These are phyloP conservation scores for Tetragonula carbonaria DNA, from an alignment of 2,888 invertebrate genomes.

Conservation along the genomic window DNA sequence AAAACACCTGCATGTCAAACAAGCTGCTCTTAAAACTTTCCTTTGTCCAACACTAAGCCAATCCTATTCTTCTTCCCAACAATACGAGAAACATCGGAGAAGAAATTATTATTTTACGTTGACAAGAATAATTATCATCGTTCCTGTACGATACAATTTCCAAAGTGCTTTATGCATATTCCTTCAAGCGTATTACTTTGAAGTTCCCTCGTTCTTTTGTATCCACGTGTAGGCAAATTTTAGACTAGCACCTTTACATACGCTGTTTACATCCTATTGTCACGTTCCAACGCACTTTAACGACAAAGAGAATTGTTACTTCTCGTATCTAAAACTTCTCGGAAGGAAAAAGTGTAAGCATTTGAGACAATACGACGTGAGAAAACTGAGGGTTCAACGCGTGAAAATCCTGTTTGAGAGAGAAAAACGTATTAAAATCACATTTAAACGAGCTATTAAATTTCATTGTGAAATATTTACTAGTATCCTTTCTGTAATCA, in stretches of 20 bases:
- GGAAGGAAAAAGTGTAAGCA: neutral
- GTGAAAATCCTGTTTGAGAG: neutral
- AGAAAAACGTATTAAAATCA: neutral
- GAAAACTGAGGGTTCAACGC: neutral
- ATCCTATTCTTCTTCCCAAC: neutral
- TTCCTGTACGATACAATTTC: neutral
- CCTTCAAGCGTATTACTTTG: slow-evolving; percentile 14
- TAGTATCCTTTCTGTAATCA: neutral
- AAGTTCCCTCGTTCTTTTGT: slow-evolving; percentile 3
- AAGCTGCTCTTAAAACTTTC: neutral
- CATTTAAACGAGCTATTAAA: neutral
- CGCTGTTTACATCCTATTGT: slow-evolving; percentile 1
- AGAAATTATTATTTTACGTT: neutral
- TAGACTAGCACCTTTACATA: neutral
- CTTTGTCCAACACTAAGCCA: neutral
- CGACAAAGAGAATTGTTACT: slow-evolving; percentile 1
- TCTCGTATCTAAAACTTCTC: neutral
- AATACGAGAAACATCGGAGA: neutral
- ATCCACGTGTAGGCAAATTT: slow-evolving; percentile 3
- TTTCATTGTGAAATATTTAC: neutral
- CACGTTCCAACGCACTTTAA: neutral
- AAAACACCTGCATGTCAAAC: neutral
- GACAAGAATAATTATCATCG: neutral
- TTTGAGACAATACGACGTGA: neutral
- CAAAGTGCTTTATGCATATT: neutral